Evolutionary conservation across 2,888 invertebrate genomes (phyloP), one percentile per base, ranked within the genome.

Genomic region (Yponomeuta evonymella): DNA sequence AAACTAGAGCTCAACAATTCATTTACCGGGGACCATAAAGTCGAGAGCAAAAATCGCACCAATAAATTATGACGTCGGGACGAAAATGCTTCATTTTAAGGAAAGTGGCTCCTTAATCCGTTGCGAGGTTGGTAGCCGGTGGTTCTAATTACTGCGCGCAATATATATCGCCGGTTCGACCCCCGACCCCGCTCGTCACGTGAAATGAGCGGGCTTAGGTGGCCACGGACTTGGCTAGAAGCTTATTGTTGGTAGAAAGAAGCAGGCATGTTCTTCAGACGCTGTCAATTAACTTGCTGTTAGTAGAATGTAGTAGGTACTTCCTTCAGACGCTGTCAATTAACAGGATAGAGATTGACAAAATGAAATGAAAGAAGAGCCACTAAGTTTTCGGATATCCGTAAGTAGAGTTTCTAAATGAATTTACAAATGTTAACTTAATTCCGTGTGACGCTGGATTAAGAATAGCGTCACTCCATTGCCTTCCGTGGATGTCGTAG

Each of bases 101-200:
- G 82, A 83, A 81, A 79, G 81, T 81, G 79, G 78, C 83, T 84
- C 81, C 88, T 85, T 87, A 89, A 89, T 88, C 87, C 89, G 81
- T 79, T 80, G 81, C 76, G 76, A 77, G 80, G 82, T 83, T 85
- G 84, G 87, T 86, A 81, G 83, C 83, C 84, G 80, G 78, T 81
- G 86, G 86, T 79, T 80, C 86, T 89, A 89, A 90, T 90, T 89
- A 87, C 87, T 76, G 79, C 75, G 79, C 83, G 86, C 87, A 85
- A 88, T 86, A 88, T 87, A 87, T 71, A 67, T 70, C 82, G 84
- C 81, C 78, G 77, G 71, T 73, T 80, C 77, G 82, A 83, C 80
- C 82, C 80, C 68, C 80, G 72, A 70, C 71, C 74, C 64, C 68
- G 83, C 86, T 87, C 88, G 84, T 89, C 90, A 86, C 81, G 79